Evolutionary conservation across 1,140 invertebrate species (phyloP).

Genomic region (Saccostrea cuccullata): DNA sequence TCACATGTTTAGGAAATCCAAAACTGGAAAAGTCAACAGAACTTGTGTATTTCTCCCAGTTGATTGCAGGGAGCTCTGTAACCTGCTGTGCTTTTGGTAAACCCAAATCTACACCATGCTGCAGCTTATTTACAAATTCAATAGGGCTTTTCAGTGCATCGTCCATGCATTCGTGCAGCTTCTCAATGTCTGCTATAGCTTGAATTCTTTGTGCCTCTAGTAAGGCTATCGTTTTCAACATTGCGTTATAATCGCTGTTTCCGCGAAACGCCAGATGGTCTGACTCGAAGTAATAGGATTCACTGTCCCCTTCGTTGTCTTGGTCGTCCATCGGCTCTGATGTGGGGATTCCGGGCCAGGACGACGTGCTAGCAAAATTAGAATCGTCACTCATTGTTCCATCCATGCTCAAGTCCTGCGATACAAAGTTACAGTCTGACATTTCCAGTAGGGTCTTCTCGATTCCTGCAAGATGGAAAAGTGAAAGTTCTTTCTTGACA

Average conservation of each 20-base stretch:
- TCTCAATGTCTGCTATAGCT: conserved; percentile 87
- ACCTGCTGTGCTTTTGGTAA: conserved; percentile 84
- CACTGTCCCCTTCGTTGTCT: neutral
- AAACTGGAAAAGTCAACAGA: conserved; percentile 68
- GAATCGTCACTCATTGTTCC: neutral
- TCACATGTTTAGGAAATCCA: conserved; percentile 68
- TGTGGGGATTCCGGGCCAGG: neutral
- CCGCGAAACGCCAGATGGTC: conserved; percentile 91
- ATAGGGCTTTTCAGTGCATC: conserved; percentile 87
- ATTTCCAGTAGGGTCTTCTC: neutral
- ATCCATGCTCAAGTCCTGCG: conserved; percentile 4
- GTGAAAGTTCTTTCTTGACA: conserved; percentile 18
- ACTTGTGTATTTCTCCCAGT: conserved; percentile 87
- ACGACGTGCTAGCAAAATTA: conserved; percentile 1
- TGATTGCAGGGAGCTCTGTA: conserved; percentile 84
- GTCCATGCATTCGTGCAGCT: conserved; percentile 83
- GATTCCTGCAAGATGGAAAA: neutral
- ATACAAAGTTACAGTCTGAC: neutral
- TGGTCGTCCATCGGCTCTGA: neutral
- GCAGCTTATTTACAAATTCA: conserved; percentile 85
- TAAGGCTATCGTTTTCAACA: conserved; percentile 88
- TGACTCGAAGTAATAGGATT: conserved; percentile 91
- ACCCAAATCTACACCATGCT: conserved; percentile 83
- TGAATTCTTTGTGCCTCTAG: conserved; percentile 87
- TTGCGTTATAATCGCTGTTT: conserved; percentile 89